Conservation (phyloP, 2,797 vertebrate genomes). For the Sylvia borin region DNA sequence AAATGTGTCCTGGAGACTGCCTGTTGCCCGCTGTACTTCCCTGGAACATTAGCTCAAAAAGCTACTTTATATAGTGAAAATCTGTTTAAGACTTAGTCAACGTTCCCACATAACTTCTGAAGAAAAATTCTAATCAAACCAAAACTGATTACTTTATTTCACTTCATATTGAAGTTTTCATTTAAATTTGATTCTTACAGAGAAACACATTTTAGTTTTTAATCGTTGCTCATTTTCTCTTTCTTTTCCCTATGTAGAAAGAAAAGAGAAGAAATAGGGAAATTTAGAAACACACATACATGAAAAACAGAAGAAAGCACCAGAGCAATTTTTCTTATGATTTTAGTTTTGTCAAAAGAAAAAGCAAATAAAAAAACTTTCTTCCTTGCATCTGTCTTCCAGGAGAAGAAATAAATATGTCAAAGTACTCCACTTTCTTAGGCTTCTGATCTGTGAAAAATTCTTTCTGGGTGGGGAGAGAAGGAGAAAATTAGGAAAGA, state of each 20-base stretch:
- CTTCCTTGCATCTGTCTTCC: not conserved
- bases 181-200: not conserved
- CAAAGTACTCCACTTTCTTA: not conserved
- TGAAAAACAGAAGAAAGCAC: not conserved
- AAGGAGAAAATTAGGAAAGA: not conserved
- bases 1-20: constrained; percentile 30
- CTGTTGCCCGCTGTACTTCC: constrained; percentile 21
- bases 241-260: not conserved
- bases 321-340: not conserved
- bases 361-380: not conserved
- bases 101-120: not conserved
- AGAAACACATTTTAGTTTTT: not conserved
- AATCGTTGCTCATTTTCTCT: not conserved
- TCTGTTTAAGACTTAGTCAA: not conserved
- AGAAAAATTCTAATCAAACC: not conserved
- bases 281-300: not conserved
- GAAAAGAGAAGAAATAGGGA: not conserved
- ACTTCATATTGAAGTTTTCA: not conserved
- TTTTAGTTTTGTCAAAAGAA: not conserved
- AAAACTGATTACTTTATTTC: not conserved
- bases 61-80: not conserved
- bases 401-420: not conserved
- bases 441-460: not conserved
- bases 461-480: not conserved
- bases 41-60: constrained; percentile 3